These are phyloP conservation scores for Mastomys natalensis DNA, from an alignment of 2,113 vertebrate species.

Conservation along the genomic window DNA sequence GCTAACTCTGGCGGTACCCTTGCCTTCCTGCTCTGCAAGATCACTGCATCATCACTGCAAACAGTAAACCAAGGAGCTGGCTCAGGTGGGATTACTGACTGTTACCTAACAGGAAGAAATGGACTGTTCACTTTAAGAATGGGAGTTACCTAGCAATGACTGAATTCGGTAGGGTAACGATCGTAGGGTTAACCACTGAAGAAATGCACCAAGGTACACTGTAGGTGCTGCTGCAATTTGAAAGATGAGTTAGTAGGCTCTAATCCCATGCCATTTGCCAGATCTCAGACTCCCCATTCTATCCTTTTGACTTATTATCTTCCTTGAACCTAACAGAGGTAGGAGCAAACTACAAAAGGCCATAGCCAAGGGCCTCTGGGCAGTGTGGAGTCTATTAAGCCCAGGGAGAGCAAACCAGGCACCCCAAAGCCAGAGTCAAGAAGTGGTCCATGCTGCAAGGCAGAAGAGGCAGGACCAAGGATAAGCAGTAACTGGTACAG, in stretches of 20 bases:
- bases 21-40: not conserved
- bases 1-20: not conserved
- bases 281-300: not conserved
- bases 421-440: not conserved
- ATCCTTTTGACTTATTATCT: not conserved
- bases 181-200: not conserved
- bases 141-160: not conserved
- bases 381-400: not conserved
- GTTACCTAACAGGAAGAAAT: not conserved
- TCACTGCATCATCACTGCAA: not conserved
- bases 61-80: not conserved
- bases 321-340: not conserved
- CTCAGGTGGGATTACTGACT: not conserved
- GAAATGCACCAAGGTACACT: not conserved
- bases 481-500: not conserved
- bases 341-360: not conserved
- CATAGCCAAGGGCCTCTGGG: not conserved
- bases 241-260: not conserved
- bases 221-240: not conserved
- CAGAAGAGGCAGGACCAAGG: not conserved
- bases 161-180: fast-evolving
- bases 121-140: not conserved
- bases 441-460: not conserved
- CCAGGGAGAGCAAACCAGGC: not conserved
- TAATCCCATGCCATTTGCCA: not conserved